Percentiles rank a stretch among this genome's conserved stretches.
phyloP scores from a whole-genome alignment of 2,888 invertebrate species.

The Aporophyla nigra region DNA sequence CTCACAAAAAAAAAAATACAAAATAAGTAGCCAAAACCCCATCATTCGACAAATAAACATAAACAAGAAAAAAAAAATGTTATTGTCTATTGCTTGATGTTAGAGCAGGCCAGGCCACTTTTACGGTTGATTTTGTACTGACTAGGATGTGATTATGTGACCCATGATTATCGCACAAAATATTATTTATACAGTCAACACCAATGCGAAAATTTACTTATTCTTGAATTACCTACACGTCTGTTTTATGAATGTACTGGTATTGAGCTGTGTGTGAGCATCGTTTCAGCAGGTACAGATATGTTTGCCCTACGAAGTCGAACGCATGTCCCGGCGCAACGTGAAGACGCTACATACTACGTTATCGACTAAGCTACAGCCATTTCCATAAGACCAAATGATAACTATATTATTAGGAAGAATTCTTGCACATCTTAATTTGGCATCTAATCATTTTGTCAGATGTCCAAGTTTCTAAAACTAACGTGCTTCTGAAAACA shows the following conservation, averaged over 20 bases:
- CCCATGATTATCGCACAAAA: conserved; percentile 9
- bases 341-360: conserved; percentile 55
- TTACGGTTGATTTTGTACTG: conserved; percentile 10
- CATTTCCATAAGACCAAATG: conserved; percentile 70
- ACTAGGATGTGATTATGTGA: conserved; percentile 21
- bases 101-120: not conserved
- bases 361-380: conserved; percentile 63
- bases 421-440: conserved; percentile 62
- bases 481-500: conserved; percentile 52
- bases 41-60: not conserved
- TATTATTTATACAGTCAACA: conserved; percentile 43
- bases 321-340: conserved; percentile 45
- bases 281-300: conserved; percentile 54
- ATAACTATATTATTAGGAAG: conserved; percentile 66
- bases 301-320: conserved; percentile 66
- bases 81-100: not conserved
- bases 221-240: conserved; percentile 1
- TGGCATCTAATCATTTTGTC: conserved; percentile 53
- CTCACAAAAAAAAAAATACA: not conserved
- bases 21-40: not conserved
- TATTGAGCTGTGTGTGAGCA: conserved; percentile 23
- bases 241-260: conserved; percentile 5
- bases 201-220: conserved; percentile 23
- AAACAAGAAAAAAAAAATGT: not conserved
- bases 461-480: conserved; percentile 51